Percentiles rank a stretch among this genome's conserved stretches.
Evolutionary conservation across 1,140 invertebrate species (phyloP).

Genomic region (Drosophila watanabei): DNA sequence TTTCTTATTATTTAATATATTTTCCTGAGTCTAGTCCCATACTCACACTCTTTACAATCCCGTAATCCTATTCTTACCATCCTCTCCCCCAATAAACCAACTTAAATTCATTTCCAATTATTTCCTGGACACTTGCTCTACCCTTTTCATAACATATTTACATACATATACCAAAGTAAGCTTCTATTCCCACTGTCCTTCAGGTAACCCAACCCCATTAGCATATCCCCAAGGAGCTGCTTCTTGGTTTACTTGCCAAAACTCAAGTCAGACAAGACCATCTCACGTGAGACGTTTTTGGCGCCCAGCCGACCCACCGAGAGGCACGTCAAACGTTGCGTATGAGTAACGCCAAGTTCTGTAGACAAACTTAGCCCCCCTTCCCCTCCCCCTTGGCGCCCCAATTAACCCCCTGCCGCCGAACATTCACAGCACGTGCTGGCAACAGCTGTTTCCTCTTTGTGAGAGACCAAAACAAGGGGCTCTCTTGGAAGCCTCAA

Average conservation of each 20-base stretch:
- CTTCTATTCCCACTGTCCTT: conserved; percentile 35
- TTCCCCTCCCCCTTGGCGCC: conserved; percentile 4
- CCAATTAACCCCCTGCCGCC: conserved; percentile 18
- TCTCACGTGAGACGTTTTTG: conserved; percentile 39
- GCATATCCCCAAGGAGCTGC: conserved; percentile 39
- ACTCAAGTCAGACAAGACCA: conserved; percentile 21
- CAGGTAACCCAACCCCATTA: conserved; percentile 51
- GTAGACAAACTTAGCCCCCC: conserved; percentile 35
- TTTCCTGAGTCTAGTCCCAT: not conserved
- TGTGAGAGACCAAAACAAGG: conserved; percentile 50
- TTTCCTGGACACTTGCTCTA: conserved; percentile 28
- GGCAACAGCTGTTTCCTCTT: conserved; percentile 37
- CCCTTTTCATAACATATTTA: conserved; percentile 10
- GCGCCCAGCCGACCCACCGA: conserved; percentile 26
- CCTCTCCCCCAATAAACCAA: not conserved
- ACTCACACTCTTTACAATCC: not conserved
- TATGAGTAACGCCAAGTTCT: conserved; percentile 66
- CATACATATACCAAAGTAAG: not conserved
- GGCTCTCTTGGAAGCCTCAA: conserved; percentile 5
- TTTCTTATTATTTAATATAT: not conserved
- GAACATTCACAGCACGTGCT: conserved; percentile 46
- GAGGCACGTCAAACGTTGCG: conserved; percentile 59
- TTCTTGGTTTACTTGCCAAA: conserved; percentile 36
- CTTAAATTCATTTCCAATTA: conserved; percentile 25
- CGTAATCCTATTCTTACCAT: not conserved